phyloP scores from a whole-genome alignment of 1,140 invertebrate genomes.

The Drosophila repleta region DNA sequence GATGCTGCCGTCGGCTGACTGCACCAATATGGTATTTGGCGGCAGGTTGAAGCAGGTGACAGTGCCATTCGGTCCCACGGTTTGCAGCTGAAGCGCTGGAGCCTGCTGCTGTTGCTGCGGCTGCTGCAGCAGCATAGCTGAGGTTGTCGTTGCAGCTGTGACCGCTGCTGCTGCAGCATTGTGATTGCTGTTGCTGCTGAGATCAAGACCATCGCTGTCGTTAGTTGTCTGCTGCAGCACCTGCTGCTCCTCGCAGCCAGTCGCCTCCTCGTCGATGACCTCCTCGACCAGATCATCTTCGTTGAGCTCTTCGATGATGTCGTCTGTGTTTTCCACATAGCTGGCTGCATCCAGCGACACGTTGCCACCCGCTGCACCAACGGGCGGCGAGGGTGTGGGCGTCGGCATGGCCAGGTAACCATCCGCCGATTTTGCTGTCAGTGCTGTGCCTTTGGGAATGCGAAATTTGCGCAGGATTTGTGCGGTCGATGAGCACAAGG shows the following conservation, averaged over 20 bases:
- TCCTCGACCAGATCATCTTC: constrained; percentile 79
- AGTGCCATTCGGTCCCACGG: constrained; percentile 74
- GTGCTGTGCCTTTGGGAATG: constrained; percentile 77
- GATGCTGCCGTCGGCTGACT: constrained; percentile 74
- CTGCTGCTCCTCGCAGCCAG: constrained; percentile 40
- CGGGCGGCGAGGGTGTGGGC: constrained; percentile 69
- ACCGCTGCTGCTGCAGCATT: constrained; percentile 24
- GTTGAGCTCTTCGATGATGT: constrained; percentile 71
- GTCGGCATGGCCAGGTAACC: constrained; percentile 69
- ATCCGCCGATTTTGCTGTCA: constrained; percentile 65
- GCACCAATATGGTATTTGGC: constrained; percentile 74
- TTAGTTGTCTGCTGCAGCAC: constrained; percentile 23
- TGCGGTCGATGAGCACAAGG: constrained; percentile 66
- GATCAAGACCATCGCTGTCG: constrained; percentile 49
- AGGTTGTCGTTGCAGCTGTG: constrained; percentile 19
- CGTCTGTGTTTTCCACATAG: constrained; percentile 64
- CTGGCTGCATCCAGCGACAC: constrained; percentile 30
- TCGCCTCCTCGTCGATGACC: constrained; percentile 68
- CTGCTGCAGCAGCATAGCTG: constrained; percentile 38
- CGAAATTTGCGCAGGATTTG: constrained; percentile 79
- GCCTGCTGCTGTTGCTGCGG: constrained; percentile 44
- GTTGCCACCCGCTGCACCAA: constrained; percentile 22
- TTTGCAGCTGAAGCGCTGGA: constrained; percentile 69
- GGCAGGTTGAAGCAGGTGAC: constrained; percentile 80
- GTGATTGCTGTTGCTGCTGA: constrained; percentile 39